Evolutionary conservation across 2,113 vertebrate genomes (phyloP).

Genomic region (Pangasianodon gigas): DNA sequence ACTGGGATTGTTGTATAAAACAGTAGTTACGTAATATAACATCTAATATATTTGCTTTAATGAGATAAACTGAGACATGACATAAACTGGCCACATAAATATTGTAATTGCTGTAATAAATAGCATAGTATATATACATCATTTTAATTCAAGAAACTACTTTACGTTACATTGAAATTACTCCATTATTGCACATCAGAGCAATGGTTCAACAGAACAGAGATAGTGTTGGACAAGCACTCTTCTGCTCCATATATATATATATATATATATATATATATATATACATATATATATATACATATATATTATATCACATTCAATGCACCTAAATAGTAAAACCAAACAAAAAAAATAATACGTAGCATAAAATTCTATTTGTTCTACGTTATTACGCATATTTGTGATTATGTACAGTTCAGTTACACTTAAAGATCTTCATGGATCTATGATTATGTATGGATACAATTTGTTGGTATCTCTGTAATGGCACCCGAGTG

Average conservation of each 20-base stretch:
- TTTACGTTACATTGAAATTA: background rate
- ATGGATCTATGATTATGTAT: background rate
- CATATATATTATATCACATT: background rate
- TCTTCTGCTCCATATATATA: background rate
- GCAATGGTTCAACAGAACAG: background rate
- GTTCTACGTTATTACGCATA: background rate
- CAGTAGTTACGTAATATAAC: background rate
- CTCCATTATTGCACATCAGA: background rate
- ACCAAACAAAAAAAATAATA: background rate
- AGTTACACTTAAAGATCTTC: background rate
- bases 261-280: no score
- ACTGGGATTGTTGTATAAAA: background rate
- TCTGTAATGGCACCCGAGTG: no score
- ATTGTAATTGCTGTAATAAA: background rate
- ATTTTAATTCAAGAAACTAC: background rate
- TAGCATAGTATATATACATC: background rate
- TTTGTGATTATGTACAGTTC: background rate
- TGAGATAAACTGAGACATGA: background rate
- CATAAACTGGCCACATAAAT: background rate
- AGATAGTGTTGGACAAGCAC: conserved; percentile 25
- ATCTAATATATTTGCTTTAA: background rate
- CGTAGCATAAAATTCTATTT: background rate
- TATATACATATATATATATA: no score
- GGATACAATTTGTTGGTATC: background rate
- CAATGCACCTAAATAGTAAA: background rate